Conservation (phyloP, 2,888 invertebrate genomes). For the Ptilodon capucinus region DNA sequence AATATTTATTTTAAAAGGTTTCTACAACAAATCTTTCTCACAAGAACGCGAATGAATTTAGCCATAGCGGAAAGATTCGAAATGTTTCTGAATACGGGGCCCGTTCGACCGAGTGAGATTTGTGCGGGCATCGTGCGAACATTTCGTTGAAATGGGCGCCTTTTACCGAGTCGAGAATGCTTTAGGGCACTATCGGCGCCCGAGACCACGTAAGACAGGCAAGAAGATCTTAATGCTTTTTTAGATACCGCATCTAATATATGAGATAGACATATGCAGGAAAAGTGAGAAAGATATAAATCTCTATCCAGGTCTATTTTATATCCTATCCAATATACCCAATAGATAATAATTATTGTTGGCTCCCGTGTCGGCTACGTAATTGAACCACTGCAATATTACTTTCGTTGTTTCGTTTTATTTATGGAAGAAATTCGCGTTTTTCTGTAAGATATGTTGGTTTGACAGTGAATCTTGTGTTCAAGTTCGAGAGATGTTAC, state of each 20-base stretch:
- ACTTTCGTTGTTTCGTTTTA: neutral
- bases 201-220: neutral
- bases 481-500: neutral
- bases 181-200: slow-evolving; percentile 8
- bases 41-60: slow-evolving; percentile 30
- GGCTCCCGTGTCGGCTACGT: too few species aligned
- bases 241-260: too few species aligned
- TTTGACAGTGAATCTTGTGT: neutral
- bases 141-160: slow-evolving; percentile 28
- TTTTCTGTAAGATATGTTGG: neutral
- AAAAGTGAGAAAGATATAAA: too few species aligned
- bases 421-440: neutral
- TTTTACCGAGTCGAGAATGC: slow-evolving; percentile 7
- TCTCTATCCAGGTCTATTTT: too few species aligned
- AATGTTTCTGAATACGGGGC: slow-evolving; percentile 38
- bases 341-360: too few species aligned
- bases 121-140: slow-evolving; percentile 51
- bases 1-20: neutral
- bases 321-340: too few species aligned
- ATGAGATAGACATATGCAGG: too few species aligned
- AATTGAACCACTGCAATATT: neutral
- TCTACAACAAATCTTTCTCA: slow-evolving; percentile 5
- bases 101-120: slow-evolving; percentile 53
- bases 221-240: neutral
- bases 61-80: slow-evolving; percentile 43